A percentile compares a stretch with the other conserved stretches of the same genome.
Evolutionary conservation across 2,888 invertebrate species (phyloP).

Genomic region (Pomacea canaliculata): DNA sequence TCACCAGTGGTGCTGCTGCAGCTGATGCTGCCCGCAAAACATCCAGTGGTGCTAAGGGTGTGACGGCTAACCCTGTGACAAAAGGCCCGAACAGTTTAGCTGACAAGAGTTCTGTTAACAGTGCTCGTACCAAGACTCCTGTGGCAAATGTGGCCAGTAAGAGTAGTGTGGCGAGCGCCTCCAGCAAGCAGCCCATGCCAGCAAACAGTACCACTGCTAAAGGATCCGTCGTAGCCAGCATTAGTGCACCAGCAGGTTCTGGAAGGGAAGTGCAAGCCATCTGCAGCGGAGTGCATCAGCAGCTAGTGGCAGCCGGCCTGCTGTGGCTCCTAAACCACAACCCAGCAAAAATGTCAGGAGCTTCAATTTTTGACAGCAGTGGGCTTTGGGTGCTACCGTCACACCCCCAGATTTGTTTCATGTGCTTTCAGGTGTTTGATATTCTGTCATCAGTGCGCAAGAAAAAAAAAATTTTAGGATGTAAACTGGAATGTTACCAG

Average conservation of each 20-base stretch:
- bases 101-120: background rate
- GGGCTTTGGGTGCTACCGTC: too few species aligned
- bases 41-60: background rate
- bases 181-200: background rate
- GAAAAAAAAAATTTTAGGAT: background rate
- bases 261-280: background rate
- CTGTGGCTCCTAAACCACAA: conserved; percentile 33
- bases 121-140: background rate
- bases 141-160: background rate
- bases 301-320: conserved; percentile 4
- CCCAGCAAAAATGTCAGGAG: conserved; percentile 38
- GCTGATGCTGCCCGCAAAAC: background rate
- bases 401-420: too few species aligned
- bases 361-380: conserved; percentile 35
- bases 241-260: background rate
- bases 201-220: background rate
- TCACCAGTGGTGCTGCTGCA: background rate
- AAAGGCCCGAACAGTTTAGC: background rate
- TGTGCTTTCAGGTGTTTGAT: too few species aligned
- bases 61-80: too few species aligned
- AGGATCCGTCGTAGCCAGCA: background rate
- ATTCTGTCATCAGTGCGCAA: too few species aligned
- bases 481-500: background rate
- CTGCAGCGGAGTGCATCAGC: conserved; percentile 7
- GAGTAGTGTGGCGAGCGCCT: background rate